A percentile compares a stretch with the other conserved stretches of the same genome.
These are phyloP conservation scores for Engystomops pustulosus DNA, from an alignment of 2,113 vertebrate genomes.

Conservation along the genomic window DNA sequence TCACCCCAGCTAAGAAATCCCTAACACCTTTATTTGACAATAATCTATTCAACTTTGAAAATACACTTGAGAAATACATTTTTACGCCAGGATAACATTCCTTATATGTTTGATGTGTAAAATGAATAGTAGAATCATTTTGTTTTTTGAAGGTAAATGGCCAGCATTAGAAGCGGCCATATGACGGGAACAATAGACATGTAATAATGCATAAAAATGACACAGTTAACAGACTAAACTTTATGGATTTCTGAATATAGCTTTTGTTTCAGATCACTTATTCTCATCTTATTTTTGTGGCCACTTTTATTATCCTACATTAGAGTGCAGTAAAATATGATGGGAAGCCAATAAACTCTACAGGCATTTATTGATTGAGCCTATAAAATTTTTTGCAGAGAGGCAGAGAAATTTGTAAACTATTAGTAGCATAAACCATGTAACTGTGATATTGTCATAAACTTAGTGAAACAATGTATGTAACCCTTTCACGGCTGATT, in stretches of 20 bases:
- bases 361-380: constrained; percentile 54
- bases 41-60: too few relatives aligned
- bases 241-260: constrained; percentile 27
- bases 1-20: too few relatives aligned
- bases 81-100: not conserved
- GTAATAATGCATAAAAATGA: constrained; percentile 38
- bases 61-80: not conserved
- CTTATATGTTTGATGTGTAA: not conserved
- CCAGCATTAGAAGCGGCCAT: not conserved
- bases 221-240: constrained; percentile 35
- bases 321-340: constrained; percentile 48
- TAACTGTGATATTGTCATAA: constrained; percentile 26
- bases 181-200: constrained; percentile 32
- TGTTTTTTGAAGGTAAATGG: not conserved
- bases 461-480: not conserved
- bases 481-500: constrained; percentile 3
- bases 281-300: constrained; percentile 33
- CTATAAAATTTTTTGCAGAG: constrained; percentile 19
- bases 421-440: constrained; percentile 28
- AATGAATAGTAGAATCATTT: not conserved
- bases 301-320: constrained; percentile 33
- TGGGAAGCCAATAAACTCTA: constrained; percentile 51
- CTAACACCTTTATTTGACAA: too few relatives aligned
- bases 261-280: constrained; percentile 47
- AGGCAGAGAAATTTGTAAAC: constrained; percentile 38